Evolutionary conservation across 2,888 invertebrate genomes (phyloP).

Genomic region (Eucriotettix oculatus): DNA sequence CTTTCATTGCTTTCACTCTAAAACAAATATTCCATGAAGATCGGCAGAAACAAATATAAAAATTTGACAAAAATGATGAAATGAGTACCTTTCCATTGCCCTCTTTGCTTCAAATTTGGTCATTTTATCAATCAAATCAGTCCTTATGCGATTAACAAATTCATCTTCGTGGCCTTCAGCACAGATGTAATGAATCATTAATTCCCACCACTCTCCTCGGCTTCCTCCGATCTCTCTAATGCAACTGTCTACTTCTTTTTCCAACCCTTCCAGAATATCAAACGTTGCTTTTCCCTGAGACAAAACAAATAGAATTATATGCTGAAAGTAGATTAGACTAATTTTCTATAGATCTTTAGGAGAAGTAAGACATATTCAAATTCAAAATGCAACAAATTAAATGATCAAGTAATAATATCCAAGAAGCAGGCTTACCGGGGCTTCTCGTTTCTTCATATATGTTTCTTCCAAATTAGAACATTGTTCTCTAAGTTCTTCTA

Average conservation of each 20-base stretch:
- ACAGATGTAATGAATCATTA: slow-evolving; percentile 1
- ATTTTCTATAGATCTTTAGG: too few relatives aligned
- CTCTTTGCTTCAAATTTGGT: background rate
- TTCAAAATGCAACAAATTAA: too few relatives aligned
- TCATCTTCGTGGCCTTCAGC: slow-evolving; percentile 5
- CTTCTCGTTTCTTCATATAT: slow-evolving; percentile 32
- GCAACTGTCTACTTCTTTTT: slow-evolving; percentile 13
- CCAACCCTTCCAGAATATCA: too few relatives aligned
- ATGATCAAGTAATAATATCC: too few relatives aligned
- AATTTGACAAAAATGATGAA: too few relatives aligned
- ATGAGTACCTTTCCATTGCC: background rate
- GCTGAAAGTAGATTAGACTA: too few relatives aligned
- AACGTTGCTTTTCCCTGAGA: too few relatives aligned
- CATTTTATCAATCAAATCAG: slow-evolving; percentile 2
- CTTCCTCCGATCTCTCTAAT: slow-evolving; percentile 8
- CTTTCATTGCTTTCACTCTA: slow-evolving; percentile 1
- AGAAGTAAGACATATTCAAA: too few relatives aligned
- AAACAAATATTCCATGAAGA: too few relatives aligned
- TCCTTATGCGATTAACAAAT: slow-evolving; percentile 1
- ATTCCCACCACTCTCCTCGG: slow-evolving; percentile 6
- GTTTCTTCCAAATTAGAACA: slow-evolving; percentile 35
- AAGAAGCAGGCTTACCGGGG: slow-evolving; percentile 8
- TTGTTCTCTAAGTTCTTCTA: slow-evolving; percentile 29
- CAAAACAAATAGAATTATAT: too few relatives aligned
- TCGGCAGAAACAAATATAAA: too few relatives aligned